Evolutionary conservation across 2,113 vertebrate species (phyloP).

Genomic region (Coturnix japonica): DNA sequence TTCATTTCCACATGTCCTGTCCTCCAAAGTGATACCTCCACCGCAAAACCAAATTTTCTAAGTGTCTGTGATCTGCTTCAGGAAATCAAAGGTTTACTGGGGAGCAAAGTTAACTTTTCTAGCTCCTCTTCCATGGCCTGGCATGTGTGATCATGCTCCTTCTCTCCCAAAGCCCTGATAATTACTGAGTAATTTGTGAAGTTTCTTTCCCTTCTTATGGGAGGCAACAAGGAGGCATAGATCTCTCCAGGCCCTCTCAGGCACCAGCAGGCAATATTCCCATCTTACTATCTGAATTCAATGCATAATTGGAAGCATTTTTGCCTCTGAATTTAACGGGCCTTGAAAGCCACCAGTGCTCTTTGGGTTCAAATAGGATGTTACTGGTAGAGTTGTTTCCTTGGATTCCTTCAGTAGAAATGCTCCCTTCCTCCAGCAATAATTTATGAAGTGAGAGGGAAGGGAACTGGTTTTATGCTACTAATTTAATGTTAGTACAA

Average conservation of each 20-base stretch:
- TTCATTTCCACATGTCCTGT: not conserved
- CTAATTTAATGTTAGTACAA: not conserved
- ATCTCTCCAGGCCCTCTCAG: not conserved
- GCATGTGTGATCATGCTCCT: fast-evolving
- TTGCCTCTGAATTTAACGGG: not conserved
- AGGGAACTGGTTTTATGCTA: not conserved
- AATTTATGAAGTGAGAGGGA: not conserved
- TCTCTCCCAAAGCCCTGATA: not conserved
- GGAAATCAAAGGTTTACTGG: not conserved
- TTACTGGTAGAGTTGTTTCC: not conserved
- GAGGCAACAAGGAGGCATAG: not conserved
- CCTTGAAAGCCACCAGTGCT: not conserved
- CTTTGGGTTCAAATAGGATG: not conserved
- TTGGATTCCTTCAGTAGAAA: not conserved
- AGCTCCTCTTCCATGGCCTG: not conserved
- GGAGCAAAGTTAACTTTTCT: not conserved
- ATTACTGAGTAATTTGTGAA: not conserved
- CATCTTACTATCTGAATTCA: not conserved
- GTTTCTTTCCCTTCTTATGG: not conserved
- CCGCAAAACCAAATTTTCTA: not conserved
- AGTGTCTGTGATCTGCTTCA: not conserved
- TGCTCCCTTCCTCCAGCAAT: not conserved
- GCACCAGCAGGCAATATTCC: not conserved
- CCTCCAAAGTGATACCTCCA: not conserved
- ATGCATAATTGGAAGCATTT: not conserved